phyloP scores from a whole-genome alignment of 2,797 vertebrate genomes.

The Meriones psammophilus region DNA sequence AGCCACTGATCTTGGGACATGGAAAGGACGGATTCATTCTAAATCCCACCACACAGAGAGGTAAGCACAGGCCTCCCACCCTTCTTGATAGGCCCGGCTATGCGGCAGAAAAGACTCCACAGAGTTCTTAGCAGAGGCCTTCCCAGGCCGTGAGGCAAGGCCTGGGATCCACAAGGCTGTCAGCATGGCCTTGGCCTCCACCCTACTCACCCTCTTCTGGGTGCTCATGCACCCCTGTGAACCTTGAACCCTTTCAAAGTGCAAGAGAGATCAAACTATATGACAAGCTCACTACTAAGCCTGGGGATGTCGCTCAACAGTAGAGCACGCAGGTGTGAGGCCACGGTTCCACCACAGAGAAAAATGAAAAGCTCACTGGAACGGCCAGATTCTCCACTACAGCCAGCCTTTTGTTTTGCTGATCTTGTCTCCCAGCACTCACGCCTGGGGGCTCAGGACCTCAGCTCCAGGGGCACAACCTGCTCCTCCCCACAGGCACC shows the following conservation, averaged over 20 bases:
- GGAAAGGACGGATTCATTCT: background rate
- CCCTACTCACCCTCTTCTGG: background rate
- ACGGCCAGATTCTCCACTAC: conserved; percentile 17
- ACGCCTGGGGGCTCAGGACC: background rate
- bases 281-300: background rate
- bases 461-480: background rate
- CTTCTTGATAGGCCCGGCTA: background rate
- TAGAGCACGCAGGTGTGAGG: background rate
- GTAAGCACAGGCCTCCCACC: background rate
- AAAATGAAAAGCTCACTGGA: background rate
- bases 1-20: background rate
- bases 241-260: conserved; percentile 32
- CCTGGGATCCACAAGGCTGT: background rate
- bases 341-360: background rate
- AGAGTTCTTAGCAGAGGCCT: background rate
- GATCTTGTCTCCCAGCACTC: background rate
- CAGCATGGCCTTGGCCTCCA: background rate
- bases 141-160: background rate
- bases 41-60: background rate
- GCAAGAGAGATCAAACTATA: background rate
- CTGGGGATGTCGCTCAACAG: background rate
- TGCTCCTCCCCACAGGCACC: no score
- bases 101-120: background rate
- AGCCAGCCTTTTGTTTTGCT: background rate
- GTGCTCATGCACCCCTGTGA: background rate